Conservation (phyloP, 2,113 vertebrate species). For the human region DNA sequence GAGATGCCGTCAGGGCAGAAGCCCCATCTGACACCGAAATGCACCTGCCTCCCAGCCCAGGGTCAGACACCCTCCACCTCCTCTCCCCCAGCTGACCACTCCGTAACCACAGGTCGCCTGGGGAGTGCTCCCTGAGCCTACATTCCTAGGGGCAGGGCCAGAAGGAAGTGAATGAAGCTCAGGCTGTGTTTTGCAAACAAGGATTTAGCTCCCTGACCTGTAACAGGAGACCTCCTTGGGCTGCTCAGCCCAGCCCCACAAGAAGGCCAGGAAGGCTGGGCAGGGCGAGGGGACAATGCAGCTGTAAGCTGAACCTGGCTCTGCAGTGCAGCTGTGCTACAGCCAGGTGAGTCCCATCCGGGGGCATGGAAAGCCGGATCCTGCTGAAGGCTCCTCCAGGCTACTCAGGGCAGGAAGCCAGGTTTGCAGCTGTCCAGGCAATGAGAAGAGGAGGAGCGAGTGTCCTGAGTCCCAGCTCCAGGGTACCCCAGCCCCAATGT, state of each 20-base stretch:
- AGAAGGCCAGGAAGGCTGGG: slow-evolving; percentile 59
- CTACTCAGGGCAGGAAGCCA: not conserved
- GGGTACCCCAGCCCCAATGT: too few species aligned
- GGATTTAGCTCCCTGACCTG: slow-evolving; percentile 59
- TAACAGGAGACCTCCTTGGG: slow-evolving; percentile 62
- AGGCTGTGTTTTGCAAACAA: slow-evolving; percentile 62
- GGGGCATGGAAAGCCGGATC: not conserved
- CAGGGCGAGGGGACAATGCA: slow-evolving; percentile 23
- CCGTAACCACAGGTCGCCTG: not conserved
- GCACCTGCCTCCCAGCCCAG: not conserved
- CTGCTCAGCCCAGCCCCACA: not conserved
- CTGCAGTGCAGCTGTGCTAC: not conserved
- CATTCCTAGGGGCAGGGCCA: slow-evolving; percentile 40
- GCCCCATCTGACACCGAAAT: not conserved
- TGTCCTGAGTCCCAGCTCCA: not conserved
- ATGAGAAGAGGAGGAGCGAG: not conserved
- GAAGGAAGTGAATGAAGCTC: slow-evolving; percentile 12
- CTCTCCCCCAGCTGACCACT: not conserved
- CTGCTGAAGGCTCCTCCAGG: not conserved
- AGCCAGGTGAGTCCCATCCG: not conserved
- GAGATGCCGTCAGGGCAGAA: not conserved
- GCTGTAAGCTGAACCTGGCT: slow-evolving; percentile 49
- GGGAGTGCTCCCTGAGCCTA: not conserved
- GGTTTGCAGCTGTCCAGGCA: not conserved
- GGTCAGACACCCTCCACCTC: not conserved